A percentile compares a stretch with the other conserved stretches of the same genome.
These are phyloP conservation scores for Alexandromys fortis DNA, from an alignment of 2,113 vertebrate genomes.

Conservation along the genomic window DNA sequence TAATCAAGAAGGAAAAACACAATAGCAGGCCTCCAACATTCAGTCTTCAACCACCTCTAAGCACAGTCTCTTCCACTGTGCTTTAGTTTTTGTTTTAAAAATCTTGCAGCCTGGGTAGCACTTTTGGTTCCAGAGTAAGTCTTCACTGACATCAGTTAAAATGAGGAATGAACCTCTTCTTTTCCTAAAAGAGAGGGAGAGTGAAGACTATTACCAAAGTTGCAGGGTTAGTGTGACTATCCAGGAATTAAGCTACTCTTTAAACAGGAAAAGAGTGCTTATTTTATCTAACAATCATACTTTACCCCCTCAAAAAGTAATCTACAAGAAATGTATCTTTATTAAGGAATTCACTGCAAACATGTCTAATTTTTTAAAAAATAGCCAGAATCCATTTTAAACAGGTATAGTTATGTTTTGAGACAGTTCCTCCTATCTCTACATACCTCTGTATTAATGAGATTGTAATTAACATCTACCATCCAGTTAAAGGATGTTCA, in stretches of 20 bases:
- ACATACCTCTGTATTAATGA: neutral
- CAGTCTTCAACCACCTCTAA: conserved; percentile 55
- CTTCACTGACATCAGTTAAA: conserved; percentile 50
- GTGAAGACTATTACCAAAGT: neutral
- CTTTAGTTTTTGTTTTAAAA: conserved; percentile 31
- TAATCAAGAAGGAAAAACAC: conserved; percentile 46
- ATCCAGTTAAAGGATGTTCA: conserved; percentile 16
- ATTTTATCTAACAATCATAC: conserved; percentile 20
- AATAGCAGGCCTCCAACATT: conserved; percentile 27
- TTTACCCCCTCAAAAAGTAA: neutral
- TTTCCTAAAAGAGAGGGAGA: conserved; percentile 19
- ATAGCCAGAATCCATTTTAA: neutral
- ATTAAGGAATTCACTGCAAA: conserved; percentile 39
- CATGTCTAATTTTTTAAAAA: neutral
- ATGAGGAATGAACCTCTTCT: conserved; percentile 14
- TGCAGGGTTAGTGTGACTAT: neutral
- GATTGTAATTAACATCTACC: neutral
- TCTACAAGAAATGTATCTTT: neutral
- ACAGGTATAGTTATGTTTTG: neutral
- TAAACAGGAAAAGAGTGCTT: neutral
- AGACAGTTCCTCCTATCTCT: neutral
- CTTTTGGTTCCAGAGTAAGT: conserved; percentile 2
- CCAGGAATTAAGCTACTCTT: conserved; percentile 39
- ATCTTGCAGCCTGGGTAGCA: conserved; percentile 16
- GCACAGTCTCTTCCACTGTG: neutral